These are phyloP conservation scores for Nanger granti DNA, from an alignment of 2,113 vertebrate species.

Conservation along the genomic window DNA sequence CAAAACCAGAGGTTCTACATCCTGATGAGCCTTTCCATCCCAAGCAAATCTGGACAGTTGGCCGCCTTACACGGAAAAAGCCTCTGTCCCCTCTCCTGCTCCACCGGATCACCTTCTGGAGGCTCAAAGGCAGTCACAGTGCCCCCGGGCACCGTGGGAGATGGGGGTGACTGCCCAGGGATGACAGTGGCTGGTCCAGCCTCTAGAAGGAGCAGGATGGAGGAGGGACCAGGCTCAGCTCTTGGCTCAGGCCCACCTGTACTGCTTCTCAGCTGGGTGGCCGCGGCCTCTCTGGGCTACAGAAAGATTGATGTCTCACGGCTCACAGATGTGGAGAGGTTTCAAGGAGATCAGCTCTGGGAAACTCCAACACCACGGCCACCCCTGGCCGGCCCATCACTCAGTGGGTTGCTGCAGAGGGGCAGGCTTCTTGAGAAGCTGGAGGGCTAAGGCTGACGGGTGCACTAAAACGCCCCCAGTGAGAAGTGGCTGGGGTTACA, in stretches of 20 bases:
- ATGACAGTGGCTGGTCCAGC: accelerated
- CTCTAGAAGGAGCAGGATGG: neutral
- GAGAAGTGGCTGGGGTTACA: neutral
- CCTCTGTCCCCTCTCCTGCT: neutral
- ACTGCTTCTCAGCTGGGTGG: neutral
- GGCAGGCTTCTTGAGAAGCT: accelerated
- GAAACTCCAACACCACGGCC: neutral
- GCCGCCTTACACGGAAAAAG: neutral
- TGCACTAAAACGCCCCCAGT: accelerated
- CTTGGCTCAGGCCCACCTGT: neutral
- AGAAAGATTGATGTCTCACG: accelerated
- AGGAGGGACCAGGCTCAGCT: neutral
- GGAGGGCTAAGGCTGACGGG: accelerated
- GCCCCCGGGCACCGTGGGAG: neutral
- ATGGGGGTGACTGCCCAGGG: neutral
- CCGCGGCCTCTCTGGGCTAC: neutral
- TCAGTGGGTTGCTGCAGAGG: accelerated
- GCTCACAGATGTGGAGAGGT: neutral
- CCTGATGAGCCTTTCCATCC: neutral
- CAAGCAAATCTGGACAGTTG: too few species aligned
- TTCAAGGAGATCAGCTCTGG: neutral
- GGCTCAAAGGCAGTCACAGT: neutral
- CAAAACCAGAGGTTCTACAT: neutral
- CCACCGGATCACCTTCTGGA: neutral
- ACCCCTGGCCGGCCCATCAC: accelerated